Conservation (phyloP, 1,140 invertebrate species). For the Vanessa tameamea region DNA sequence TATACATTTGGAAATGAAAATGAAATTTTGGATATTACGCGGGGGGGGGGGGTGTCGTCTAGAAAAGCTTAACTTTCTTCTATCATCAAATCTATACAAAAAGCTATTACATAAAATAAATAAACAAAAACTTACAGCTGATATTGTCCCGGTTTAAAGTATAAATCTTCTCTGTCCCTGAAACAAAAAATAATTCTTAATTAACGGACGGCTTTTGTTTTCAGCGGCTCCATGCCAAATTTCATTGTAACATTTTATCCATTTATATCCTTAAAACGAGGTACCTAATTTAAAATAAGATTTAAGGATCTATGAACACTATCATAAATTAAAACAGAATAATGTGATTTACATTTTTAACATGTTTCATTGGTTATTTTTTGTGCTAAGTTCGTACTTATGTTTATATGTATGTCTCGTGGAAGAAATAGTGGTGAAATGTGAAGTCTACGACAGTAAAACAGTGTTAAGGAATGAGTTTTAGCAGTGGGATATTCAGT, state of each 20-base stretch:
- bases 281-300: neutral
- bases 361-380: neutral
- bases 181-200: conserved; percentile 38
- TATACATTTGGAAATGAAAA: no score
- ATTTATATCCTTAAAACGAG: conserved; percentile 18
- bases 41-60: no score
- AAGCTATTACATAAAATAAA: conserved; percentile 5
- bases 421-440: no score
- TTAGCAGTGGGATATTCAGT: no score
- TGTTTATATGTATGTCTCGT: no score
- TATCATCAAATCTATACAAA: neutral
- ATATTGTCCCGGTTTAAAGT: conserved; percentile 23
- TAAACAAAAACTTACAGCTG: conserved; percentile 11
- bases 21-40: no score
- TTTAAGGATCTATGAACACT: no score
- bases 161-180: conserved; percentile 31
- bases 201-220: conserved; percentile 34
- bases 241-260: conserved; percentile 17
- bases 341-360: neutral
- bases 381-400: neutral
- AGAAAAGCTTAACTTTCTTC: no score
- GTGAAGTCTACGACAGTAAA: no score
- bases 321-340: no score
- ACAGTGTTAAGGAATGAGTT: no score
- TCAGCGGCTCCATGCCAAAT: conserved; percentile 10